Evolutionary conservation across 2,797 vertebrate species (phyloP).

Genomic region (Dicrostonyx torquatus): DNA sequence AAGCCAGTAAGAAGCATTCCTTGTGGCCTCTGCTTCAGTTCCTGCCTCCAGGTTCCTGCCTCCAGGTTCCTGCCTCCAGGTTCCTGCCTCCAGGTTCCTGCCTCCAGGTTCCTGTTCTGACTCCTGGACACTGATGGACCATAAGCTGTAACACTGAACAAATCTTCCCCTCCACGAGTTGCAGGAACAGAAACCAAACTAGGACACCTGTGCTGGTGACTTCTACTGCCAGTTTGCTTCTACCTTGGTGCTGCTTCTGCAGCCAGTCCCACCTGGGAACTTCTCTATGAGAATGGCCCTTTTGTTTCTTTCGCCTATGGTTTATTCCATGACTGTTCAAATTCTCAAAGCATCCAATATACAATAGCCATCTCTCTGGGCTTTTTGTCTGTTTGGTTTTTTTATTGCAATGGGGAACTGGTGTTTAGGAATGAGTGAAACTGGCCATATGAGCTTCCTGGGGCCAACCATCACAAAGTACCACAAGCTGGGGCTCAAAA

Average conservation of each 20-base stretch:
- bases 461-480: no score
- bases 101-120: no score
- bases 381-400: not conserved
- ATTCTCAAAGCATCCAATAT: not conserved
- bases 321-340: not conserved
- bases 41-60: not conserved
- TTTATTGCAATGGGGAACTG: not conserved
- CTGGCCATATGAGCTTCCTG: not conserved
- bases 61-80: no score
- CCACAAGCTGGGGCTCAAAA: accelerated
- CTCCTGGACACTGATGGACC: not conserved
- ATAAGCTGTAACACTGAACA: not conserved
- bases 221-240: not conserved
- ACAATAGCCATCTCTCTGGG: accelerated
- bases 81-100: not conserved
- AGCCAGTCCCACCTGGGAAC: not conserved
- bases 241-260: not conserved
- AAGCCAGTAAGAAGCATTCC: not conserved
- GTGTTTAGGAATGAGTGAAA: not conserved
- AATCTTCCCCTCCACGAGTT: not conserved
- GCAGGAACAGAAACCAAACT: not conserved
- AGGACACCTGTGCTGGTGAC: not conserved
- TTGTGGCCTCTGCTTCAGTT: not conserved
- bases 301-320: not conserved
- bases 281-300: accelerated